phyloP scores from a whole-genome alignment of 2,797 vertebrate genomes.

The Enteromius radiatus region DNA sequence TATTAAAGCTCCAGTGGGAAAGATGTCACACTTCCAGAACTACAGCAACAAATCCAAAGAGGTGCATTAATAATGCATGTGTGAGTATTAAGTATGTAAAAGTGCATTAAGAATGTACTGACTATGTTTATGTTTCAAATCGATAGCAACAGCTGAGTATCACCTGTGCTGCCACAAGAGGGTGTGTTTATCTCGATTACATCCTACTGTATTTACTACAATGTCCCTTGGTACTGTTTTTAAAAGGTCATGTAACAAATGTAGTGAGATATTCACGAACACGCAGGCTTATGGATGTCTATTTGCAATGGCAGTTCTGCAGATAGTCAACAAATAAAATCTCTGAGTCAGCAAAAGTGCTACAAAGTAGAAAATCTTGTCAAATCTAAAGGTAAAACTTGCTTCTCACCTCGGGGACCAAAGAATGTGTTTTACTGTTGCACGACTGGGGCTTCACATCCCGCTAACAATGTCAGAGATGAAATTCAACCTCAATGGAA shows the following conservation, averaged over 20 bases:
- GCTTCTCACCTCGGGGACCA: not conserved
- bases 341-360: conserved; percentile 7
- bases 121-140: conserved; percentile 6
- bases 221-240: not conserved
- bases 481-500: not conserved
- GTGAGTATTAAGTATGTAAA: conserved; percentile 8
- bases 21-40: conserved; percentile 29
- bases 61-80: not conserved
- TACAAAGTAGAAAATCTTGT: conserved; percentile 15
- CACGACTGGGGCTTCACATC: not conserved
- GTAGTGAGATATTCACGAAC: not conserved
- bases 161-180: not conserved
- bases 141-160: conserved; percentile 2
- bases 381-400: conserved; percentile 34
- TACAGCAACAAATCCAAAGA: conserved; percentile 14
- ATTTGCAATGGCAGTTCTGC: not conserved
- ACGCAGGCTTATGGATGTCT: conserved; percentile 10
- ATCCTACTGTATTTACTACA: not conserved
- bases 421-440: not conserved
- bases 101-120: conserved; percentile 16
- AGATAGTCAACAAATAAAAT: conserved; percentile 8
- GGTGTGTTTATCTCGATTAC: conserved; percentile 3
- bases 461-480: not conserved
- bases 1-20: conserved; percentile 32
- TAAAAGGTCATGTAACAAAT: conserved; percentile 7